A percentile compares a stretch with the other conserved stretches of the same genome.
These are phyloP conservation scores for Tortrix viridana DNA, from an alignment of 2,888 invertebrate species.

Conservation along the genomic window DNA sequence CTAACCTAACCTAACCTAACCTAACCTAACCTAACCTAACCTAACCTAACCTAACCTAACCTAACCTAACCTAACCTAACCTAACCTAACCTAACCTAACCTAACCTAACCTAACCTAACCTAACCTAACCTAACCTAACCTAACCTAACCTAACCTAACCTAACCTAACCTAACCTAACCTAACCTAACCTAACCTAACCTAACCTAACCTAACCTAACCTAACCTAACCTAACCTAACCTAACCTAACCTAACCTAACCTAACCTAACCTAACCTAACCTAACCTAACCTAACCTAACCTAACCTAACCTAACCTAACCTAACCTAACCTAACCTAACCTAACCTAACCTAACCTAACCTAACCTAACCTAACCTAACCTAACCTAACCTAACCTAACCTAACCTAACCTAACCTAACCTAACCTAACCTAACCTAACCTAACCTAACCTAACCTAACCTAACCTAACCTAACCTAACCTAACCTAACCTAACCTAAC, in stretches of 20 bases:
- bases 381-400: too few relatives aligned
- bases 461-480: too few relatives aligned
- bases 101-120: slow-evolving; percentile 17
- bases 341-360: too few relatives aligned
- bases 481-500: too few relatives aligned
- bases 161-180: slow-evolving; percentile 7
- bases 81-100: slow-evolving; percentile 23
- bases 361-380: too few relatives aligned
- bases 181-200: slow-evolving; percentile 10
- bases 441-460: too few relatives aligned
- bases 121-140: slow-evolving; percentile 25
- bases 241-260: slow-evolving; percentile 26
- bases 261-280: slow-evolving; percentile 9
- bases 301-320: too few relatives aligned
- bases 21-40: too few relatives aligned
- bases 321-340: too few relatives aligned
- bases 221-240: slow-evolving; percentile 19
- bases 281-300: not conserved
- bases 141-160: slow-evolving; percentile 17
- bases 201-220: slow-evolving; percentile 22
- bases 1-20: slow-evolving; percentile 23
- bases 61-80: not conserved
- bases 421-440: too few relatives aligned
- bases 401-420: too few relatives aligned
- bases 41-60: not conserved